phyloP scores from a whole-genome alignment of 2,888 invertebrate species.

The Spisula solida region DNA sequence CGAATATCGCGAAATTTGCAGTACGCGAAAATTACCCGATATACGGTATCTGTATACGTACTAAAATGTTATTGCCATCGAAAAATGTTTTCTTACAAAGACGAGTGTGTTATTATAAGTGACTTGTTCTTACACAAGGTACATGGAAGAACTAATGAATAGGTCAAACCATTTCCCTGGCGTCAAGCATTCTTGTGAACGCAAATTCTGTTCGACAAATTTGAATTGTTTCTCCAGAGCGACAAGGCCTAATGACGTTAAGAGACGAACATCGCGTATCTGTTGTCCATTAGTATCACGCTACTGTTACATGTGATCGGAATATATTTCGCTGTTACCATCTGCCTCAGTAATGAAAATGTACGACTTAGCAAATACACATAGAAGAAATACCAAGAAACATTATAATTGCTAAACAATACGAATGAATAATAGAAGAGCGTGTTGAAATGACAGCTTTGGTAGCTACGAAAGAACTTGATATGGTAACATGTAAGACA shows the following conservation, averaged over 20 bases:
- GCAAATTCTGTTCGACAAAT: neutral
- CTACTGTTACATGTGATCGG: neutral
- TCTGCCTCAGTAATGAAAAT: neutral
- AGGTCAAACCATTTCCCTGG: neutral
- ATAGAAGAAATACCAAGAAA: neutral
- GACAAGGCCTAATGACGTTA: neutral
- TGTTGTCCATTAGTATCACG: neutral
- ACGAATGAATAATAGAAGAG: no score
- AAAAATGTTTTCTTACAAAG: neutral
- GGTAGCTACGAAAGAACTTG: no score
- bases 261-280: neutral
- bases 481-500: no score
- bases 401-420: no score
- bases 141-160: neutral
- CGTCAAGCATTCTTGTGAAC: neutral
- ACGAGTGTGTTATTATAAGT: neutral
- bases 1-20: no score
- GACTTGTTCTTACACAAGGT: neutral
- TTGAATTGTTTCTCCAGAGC: neutral
- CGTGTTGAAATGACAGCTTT: no score
- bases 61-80: neutral
- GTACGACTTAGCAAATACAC: neutral
- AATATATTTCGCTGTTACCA: neutral
- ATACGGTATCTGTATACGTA: no score
- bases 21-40: no score